A percentile compares a stretch with the other conserved stretches of the same genome.
Evolutionary conservation across 2,888 invertebrate species (phyloP).

Genomic region (Mellilla xanthometata): DNA sequence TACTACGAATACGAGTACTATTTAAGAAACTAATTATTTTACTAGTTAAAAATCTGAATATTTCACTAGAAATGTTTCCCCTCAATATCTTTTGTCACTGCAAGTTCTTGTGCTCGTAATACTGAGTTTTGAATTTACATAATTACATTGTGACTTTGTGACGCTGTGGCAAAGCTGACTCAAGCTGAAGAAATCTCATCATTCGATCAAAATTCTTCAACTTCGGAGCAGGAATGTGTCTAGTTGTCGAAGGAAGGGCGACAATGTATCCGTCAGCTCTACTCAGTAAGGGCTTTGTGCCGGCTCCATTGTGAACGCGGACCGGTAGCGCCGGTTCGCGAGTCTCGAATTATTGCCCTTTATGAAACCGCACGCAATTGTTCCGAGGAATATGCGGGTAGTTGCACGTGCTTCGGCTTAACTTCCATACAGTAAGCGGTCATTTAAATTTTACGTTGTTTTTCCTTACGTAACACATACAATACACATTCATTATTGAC

Average conservation of each 20-base stretch:
- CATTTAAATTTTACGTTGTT: neutral
- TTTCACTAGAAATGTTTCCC: no score
- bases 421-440: neutral
- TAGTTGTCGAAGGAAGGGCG: slow-evolving; percentile 11
- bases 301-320: slow-evolving; percentile 47
- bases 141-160: no score
- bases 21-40: no score
- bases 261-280: slow-evolving; percentile 24
- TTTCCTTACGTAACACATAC: neutral
- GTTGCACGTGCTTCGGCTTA: slow-evolving; percentile 2
- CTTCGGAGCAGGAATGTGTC: slow-evolving; percentile 7
- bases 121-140: no score
- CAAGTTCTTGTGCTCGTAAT: no score
- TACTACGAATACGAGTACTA: neutral
- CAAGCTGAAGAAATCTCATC: slow-evolving; percentile 3
- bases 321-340: slow-evolving; percentile 69
- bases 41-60: no score
- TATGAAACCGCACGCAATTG: slow-evolving; percentile 41
- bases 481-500: no score
- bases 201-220: slow-evolving; percentile 11
- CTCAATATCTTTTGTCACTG: no score
- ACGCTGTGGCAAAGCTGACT: slow-evolving; percentile 2
- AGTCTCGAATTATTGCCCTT: slow-evolving; percentile 63
- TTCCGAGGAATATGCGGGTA: slow-evolving; percentile 33
- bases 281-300: slow-evolving; percentile 53